phyloP scores from a whole-genome alignment of 2,888 invertebrate species.

The Hedya salicella region DNA sequence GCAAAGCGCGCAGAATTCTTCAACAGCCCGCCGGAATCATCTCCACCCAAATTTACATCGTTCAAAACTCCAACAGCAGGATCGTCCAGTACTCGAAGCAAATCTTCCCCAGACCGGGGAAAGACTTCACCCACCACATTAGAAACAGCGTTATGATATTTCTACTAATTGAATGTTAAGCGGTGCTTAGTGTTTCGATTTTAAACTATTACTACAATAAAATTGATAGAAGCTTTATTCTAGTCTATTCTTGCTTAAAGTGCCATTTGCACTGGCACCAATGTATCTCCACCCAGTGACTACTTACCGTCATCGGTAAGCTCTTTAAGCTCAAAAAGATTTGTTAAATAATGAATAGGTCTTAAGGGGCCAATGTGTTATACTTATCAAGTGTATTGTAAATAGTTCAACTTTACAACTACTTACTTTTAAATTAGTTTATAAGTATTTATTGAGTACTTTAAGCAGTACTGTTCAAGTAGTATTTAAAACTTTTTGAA shows the following conservation, averaged over 20 bases:
- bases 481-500: constrained; percentile 79
- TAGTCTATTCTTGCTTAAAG: constrained; percentile 79
- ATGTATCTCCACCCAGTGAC: constrained; percentile 64
- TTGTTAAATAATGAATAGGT: constrained; percentile 60
- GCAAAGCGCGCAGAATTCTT: constrained; percentile 87
- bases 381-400: constrained; percentile 65
- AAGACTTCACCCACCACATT: constrained; percentile 82
- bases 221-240: constrained; percentile 83
- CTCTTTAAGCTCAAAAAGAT: constrained; percentile 64
- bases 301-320: constrained; percentile 53
- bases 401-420: constrained; percentile 54
- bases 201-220: constrained; percentile 62
- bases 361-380: constrained; percentile 77
- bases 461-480: constrained; percentile 65
- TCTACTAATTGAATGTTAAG: constrained; percentile 52
- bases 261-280: constrained; percentile 73
- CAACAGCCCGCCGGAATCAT: constrained; percentile 67
- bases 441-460: constrained; percentile 83
- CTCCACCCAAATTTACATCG: constrained; percentile 73
- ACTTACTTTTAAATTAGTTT: constrained; percentile 68
- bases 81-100: constrained; percentile 55
- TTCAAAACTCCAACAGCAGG: constrained; percentile 67
- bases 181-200: constrained; percentile 68
- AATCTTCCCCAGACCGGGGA: constrained; percentile 71
- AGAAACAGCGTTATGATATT: constrained; percentile 87